Conservation (phyloP, 2,113 vertebrate species). For the Phrynocephalus versicolor region DNA sequence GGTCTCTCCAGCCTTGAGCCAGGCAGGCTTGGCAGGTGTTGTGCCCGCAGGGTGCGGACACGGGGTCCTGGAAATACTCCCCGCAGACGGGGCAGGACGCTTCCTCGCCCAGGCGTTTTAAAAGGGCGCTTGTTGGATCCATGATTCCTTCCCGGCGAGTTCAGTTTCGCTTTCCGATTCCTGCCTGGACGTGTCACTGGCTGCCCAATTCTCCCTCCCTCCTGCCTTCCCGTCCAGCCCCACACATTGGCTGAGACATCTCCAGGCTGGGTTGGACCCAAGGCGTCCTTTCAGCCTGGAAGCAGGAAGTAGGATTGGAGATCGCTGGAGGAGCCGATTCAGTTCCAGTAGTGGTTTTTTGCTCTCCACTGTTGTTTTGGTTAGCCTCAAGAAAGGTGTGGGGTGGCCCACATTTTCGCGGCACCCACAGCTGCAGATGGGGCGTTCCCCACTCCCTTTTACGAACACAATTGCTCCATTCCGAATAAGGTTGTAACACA, state of each 20-base stretch:
- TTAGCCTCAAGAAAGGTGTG: neutral
- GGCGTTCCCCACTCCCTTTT: neutral
- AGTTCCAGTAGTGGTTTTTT: no score
- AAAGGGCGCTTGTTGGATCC: conserved; percentile 34
- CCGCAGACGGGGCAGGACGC: conserved; percentile 59
- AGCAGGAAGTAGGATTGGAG: neutral
- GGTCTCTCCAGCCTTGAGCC: conserved; percentile 62
- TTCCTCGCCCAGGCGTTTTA: conserved; percentile 56
- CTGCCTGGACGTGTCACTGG: neutral
- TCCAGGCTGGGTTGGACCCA: neutral
- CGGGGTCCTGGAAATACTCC: conserved; percentile 48
- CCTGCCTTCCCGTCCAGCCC: neutral
- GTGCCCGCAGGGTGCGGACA: conserved; percentile 68
- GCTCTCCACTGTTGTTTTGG: no score
- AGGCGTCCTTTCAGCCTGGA: neutral
- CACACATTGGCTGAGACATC: neutral
- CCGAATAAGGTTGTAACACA: neutral
- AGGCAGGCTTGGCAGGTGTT: conserved; percentile 69
- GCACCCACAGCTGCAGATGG: neutral
- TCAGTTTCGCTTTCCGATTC: neutral
- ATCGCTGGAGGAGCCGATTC: no score
- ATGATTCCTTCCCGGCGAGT: conserved; percentile 33
- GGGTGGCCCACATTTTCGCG: neutral
- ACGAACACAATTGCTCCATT: neutral
- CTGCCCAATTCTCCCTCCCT: neutral